Conservation (phyloP, 2,888 invertebrate genomes). For the Drosophila meridiana region DNA sequence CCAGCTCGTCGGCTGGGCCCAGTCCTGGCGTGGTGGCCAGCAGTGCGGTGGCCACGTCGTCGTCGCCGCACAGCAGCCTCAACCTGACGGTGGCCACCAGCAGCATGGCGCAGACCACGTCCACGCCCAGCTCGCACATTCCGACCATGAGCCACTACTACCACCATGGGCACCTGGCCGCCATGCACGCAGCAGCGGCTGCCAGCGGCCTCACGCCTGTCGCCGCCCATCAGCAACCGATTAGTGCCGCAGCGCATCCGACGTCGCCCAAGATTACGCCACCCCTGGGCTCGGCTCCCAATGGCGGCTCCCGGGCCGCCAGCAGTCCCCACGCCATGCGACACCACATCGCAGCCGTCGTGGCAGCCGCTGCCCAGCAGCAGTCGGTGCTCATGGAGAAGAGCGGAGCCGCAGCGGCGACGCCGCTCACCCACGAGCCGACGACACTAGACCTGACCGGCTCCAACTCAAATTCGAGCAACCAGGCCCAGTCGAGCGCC, state of each 20-base stretch:
- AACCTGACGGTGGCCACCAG: constrained; percentile 76
- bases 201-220: constrained; percentile 75
- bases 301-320: constrained; percentile 77
- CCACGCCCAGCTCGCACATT: constrained; percentile 82
- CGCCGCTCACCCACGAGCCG: constrained; percentile 76
- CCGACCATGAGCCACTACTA: constrained; percentile 83
- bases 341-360: constrained; percentile 73
- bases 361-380: constrained; percentile 58
- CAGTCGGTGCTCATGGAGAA: constrained; percentile 69
- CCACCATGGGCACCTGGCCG: constrained; percentile 77
- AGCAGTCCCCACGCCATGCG: constrained; percentile 83
- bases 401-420: constrained; percentile 19
- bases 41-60: constrained; percentile 54
- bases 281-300: constrained; percentile 67
- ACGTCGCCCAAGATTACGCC: constrained; percentile 76
- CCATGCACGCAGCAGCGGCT: constrained; percentile 80
- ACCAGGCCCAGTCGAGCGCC: constrained; percentile 78
- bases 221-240: constrained; percentile 78
- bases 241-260: constrained; percentile 52
- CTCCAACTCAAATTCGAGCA: constrained; percentile 84
- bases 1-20: constrained; percentile 58
- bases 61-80: constrained; percentile 81
- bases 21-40: constrained; percentile 44
- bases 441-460: constrained; percentile 84
- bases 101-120: constrained; percentile 65